phyloP scores from a whole-genome alignment of 2,888 invertebrate species.

The Meiosimyza platycephala region DNA sequence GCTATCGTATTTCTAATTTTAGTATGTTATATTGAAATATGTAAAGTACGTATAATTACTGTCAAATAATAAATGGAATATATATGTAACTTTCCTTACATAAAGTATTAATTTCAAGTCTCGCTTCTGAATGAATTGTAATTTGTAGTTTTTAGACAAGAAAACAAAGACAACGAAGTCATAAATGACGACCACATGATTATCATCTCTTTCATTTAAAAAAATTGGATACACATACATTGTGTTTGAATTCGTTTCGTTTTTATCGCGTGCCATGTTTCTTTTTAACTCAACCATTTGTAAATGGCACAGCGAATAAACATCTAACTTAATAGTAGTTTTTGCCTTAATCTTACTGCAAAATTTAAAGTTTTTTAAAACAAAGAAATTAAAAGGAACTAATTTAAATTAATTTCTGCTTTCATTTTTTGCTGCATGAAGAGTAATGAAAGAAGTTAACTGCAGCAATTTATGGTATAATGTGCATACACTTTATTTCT shows the following conservation, averaged over 20 bases:
- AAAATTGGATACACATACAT: no score
- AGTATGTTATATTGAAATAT: constrained; percentile 4
- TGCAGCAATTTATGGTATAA: constrained; percentile 3
- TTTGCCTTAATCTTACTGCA: constrained; percentile 29
- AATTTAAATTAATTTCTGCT: constrained; percentile 34
- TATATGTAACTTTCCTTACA: neutral
- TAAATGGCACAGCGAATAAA: constrained; percentile 2
- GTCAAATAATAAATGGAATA: constrained; percentile 15
- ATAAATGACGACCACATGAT: no score
- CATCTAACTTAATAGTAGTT: constrained; percentile 31
- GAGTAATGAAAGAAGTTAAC: constrained; percentile 41
- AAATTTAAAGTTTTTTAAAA: constrained; percentile 13
- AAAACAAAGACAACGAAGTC: no score
- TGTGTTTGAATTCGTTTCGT: no score
- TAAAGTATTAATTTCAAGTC: neutral
- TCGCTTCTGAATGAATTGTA: constrained; percentile 3
- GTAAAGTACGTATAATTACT: constrained; percentile 5
- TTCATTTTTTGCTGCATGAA: constrained; percentile 34
- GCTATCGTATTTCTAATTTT: no score
- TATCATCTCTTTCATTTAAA: no score
- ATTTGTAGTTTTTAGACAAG: neutral
- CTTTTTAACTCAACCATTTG: no score
- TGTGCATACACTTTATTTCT: constrained; percentile 60
- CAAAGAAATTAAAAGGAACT: constrained; percentile 39
- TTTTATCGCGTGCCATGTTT: no score